Percentiles rank a stretch among this genome's conserved stretches.
phyloP scores from a whole-genome alignment of 1,140 invertebrate genomes.

The Radopholus similis region DNA sequence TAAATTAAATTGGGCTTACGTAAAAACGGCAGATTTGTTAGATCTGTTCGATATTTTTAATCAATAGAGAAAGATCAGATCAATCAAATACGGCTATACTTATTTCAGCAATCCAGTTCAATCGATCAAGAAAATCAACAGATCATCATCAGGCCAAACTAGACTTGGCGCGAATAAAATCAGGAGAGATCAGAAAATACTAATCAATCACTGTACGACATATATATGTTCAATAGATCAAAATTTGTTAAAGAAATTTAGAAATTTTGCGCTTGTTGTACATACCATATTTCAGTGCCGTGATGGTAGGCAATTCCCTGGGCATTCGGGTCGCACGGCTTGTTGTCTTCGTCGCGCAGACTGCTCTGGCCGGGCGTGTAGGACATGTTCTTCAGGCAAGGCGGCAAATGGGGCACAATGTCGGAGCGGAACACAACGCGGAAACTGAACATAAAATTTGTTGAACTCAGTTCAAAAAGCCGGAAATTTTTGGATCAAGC shows the following conservation, averaged over 20 bases:
- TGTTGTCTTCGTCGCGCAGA: slow-evolving; percentile 14
- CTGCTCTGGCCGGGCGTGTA: neutral
- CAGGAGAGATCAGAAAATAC: no score
- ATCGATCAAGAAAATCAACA: neutral
- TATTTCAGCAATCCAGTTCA: neutral
- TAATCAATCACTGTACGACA: no score
- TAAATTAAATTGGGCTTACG: neutral
- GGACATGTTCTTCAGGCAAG: slow-evolving; percentile 23
- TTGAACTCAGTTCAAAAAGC: no score
- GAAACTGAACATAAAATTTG: slow-evolving; percentile 26
- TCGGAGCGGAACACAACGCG: slow-evolving; percentile 38
- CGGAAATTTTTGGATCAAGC: no score
- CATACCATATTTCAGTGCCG: slow-evolving; percentile 29
- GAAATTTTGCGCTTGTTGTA: no score
- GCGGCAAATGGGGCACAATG: slow-evolving; percentile 41
- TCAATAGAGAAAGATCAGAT: no score
- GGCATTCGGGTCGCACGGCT: slow-evolving; percentile 27
- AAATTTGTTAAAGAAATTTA: no score
- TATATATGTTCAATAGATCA: no score
- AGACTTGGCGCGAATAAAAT: no score
- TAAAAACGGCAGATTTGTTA: no score
- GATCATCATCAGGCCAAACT: neutral
- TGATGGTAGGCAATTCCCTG: slow-evolving; percentile 37
- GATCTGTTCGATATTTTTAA: no score
- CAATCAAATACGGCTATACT: no score